Evolutionary conservation across 2,888 invertebrate genomes (phyloP), one percentile per base, ranked within the genome.

Genomic region (Microchrysa polita): DNA sequence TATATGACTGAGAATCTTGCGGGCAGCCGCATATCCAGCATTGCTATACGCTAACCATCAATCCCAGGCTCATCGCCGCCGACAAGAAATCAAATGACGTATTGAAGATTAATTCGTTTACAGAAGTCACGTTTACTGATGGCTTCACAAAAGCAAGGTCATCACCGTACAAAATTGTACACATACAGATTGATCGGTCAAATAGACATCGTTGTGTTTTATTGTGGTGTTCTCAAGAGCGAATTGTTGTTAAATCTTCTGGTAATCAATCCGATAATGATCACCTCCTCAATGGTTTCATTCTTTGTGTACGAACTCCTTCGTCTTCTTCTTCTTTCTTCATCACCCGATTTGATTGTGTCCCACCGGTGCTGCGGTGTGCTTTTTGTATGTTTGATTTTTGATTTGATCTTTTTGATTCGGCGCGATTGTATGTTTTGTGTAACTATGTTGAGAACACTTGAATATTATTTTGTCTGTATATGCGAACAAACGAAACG

Each of bases 91-190:
- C 12, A 44, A 44, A 10, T 12, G 12, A 10, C 44, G 44, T 12
- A 10, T 44, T 44, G 52, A 57, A 57, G 65, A 65, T 65, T 44
- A 65, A 48, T 42, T 63, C 42, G 42, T 42, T 18, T 63, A 63
- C 63, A 63, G 63, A 40, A 63, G 63, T 63, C 63, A 42, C 18
- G 16, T 40, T 42, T 18, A 20, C 42, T 63, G 63, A 40, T 63
- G 18, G 48, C 16, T 65, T n/a, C n/a, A 48, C 65, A 48, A 48
- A 65, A 65, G 65, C 44, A 65, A 65, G 65, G 65, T 65, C 65
- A 65, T 48, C 42, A 20, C 27, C n/a, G 14, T 48, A 20, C 65
- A 48, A 65, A 42, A 65, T 22, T 48, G 48, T 44, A 65, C 14
- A 48, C n/a, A n/a, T n/a, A n/a, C 27, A 34, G 22, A 65, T 65